Base-by-base conservation (phyloP, 2,888 invertebrate species). In the Diachrysia chrysitis region DNA sequence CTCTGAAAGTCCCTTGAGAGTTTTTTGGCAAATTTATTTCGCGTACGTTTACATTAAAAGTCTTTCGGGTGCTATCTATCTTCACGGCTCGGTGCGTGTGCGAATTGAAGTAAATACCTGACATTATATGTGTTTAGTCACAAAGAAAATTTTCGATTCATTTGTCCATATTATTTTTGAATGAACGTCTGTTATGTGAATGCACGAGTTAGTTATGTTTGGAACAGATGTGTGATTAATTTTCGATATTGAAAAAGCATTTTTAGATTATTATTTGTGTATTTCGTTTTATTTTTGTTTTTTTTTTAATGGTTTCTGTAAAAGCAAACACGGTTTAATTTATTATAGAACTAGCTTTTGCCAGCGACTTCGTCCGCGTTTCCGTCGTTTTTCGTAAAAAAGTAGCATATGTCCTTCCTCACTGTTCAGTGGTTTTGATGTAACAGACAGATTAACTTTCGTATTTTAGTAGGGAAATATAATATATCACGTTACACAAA, bases 1-100 rank as follows among this genome's bases (percentile, higher is more conserved):
- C 35, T 56, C 55, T 10, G 65, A 57, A 53, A n/a, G 56, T 73
- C 81, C 82, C 66, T 58, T 46, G 72, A 76, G 81, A 68, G 74
- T 73, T 81, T 81, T 83, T 76, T 73, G 66, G 59, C 61, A 76
- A 82, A 84, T 82, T 81, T 83, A 86, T 83, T 77, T 74, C 64
- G 54, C 71, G 71, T 78, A 81, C 80, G 67, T 68, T 81, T 73
- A 79, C 80, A 78, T 81, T 79, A 72, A 70, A 75, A 81, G 67
- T 75, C 76, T 76, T 81, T 71, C 0, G 77, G 79, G 79, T 67
- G 67, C 81, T 63, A 83, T 84, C 73, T 69, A 78, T 84, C 79
- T 83, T 83, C 66, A 63, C 67, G 63, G 68, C 59, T 77, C 76
- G 69, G 67, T 66, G 78, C 71, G 59, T 69, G 53, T 68, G 64